Base-by-base conservation (phyloP, 2,113 vertebrate genomes). In the Oxyruncus cristatus region DNA sequence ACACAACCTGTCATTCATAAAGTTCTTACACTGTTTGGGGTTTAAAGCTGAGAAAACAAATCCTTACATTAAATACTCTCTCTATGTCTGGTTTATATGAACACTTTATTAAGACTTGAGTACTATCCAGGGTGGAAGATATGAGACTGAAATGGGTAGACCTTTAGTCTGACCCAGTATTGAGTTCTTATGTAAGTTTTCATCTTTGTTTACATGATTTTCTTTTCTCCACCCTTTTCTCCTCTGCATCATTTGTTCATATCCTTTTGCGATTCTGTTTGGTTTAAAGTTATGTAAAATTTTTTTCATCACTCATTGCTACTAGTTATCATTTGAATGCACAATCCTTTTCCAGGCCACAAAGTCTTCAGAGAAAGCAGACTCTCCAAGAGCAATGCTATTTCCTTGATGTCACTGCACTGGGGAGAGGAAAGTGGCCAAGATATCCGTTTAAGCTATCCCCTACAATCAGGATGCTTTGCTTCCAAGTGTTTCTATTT, bases 351-450 rank as follows among this genome's bases (percentile, higher is more conserved):
- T 95, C 85, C 77, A 85, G 84, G 47, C 84, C 87, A 93, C 77
- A 87, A 68, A 63, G 20, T 41, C 58, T 63, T 81, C 14, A 12
- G 59, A 70, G 53, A 92, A 59, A 41, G 73, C 28, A 81, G 53
- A 46, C 8, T 35, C 35, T 79, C 28, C 76, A 89, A 75, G 15
- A 77, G 41, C 79, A 91, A 71, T 50, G 68, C 9, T 94, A 92
- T 91, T 87, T 89, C 92, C 86, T 93, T 93, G 70, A 94, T 93
- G 89, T 89, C 87, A 81, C 47, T 85, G 73, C 42, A 78, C 7
- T 39, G 42, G 47, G 58, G 77, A 83, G 47, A 58, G 42, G 23
- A 67, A 67, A 89, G 39, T 55, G 73, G 66, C 77, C 84, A 78
- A 91, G 52, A 47, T 9, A 79, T 44, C 49, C 11, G 0, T 39